Conservation (phyloP, 2,888 invertebrate genomes). For the Sceliomorpha sp. region DNA sequence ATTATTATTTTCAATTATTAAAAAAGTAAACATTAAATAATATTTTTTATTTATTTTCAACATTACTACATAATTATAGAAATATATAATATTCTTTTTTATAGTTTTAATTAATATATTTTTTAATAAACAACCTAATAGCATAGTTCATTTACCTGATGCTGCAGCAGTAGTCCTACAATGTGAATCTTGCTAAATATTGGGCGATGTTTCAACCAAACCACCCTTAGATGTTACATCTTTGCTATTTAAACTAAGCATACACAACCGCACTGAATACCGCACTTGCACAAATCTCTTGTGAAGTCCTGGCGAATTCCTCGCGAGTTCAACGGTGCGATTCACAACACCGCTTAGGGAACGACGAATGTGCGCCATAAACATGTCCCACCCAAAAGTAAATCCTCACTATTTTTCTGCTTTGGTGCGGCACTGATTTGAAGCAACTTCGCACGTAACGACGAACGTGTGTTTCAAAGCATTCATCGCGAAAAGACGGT, state of each 20-base stretch:
- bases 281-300: conserved; percentile 26
- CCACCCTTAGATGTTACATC: conserved; percentile 25
- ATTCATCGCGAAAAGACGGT: conserved; percentile 19
- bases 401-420: conserved; percentile 16
- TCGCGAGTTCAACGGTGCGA: conserved; percentile 5
- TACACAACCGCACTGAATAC: conserved; percentile 9
- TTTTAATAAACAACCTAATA: too few species aligned
- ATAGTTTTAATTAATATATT: too few species aligned
- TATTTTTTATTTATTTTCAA: too few species aligned
- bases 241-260: conserved; percentile 18
- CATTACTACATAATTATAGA: too few species aligned
- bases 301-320: conserved; percentile 6
- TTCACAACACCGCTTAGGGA: conserved; percentile 14
- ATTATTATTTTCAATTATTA: too few species aligned
- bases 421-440: conserved; percentile 13
- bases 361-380: conserved; percentile 12
- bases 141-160: conserved; percentile 10
- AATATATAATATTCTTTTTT: too few species aligned
- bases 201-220: conserved; percentile 11
- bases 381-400: conserved; percentile 21
- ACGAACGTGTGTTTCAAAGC: conserved; percentile 19
- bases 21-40: too few species aligned
- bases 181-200: conserved; percentile 9
- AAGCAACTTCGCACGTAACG: conserved; percentile 1
- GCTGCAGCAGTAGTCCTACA: conserved; percentile 8